These are phyloP conservation scores for Graptemys geographica DNA, from an alignment of 2,797 vertebrate species.

Conservation along the genomic window DNA sequence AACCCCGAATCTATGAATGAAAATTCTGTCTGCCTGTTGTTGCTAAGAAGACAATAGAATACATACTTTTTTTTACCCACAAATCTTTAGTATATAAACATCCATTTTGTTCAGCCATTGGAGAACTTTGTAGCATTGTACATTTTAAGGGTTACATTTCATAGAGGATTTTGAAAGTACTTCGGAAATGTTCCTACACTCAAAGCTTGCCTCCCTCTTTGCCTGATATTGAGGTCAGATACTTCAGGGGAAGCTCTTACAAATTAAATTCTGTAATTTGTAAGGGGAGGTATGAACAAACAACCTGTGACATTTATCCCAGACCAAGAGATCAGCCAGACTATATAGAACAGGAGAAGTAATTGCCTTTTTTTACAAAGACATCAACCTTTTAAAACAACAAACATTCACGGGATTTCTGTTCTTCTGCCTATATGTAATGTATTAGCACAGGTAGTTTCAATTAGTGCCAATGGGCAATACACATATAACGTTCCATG, in stretches of 20 bases:
- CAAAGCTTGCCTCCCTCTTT: background rate
- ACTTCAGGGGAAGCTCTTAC: background rate
- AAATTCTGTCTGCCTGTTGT: fast-evolving
- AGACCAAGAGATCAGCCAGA: background rate
- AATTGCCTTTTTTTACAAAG: conserved; percentile 21
- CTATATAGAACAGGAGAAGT: background rate
- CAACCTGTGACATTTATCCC: conserved; percentile 7
- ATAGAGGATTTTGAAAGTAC: background rate
- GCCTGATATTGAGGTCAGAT: background rate
- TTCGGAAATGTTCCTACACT: background rate
- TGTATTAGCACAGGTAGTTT: background rate
- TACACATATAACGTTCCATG: background rate
- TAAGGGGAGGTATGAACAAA: background rate
- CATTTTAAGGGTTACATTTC: background rate
- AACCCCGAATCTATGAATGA: background rate
- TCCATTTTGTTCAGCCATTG: background rate
- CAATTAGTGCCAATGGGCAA: background rate
- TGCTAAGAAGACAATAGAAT: background rate
- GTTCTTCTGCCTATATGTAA: background rate
- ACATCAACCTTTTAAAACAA: conserved; percentile 34
- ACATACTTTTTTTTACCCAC: background rate
- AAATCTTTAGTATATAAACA: background rate
- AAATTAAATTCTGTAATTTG: conserved; percentile 20
- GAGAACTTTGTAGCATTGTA: background rate
- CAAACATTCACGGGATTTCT: background rate